Evolutionary conservation across 2,888 invertebrate species (phyloP).

Genomic region (Criorhina ranunculi): DNA sequence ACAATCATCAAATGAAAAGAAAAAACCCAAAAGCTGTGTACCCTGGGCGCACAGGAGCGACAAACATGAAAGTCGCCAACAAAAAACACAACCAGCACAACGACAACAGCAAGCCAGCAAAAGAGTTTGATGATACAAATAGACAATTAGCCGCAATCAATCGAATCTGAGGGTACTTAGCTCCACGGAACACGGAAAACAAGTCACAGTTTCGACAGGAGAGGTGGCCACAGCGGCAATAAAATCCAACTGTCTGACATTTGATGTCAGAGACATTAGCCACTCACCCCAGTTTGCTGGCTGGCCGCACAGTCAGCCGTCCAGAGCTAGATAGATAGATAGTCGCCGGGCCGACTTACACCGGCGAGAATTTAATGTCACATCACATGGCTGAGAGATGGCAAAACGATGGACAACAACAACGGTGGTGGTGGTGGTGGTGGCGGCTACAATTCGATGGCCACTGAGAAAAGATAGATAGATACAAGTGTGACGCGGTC

Average conservation of each 20-base stretch:
- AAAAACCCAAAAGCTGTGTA: slow-evolving; percentile 19
- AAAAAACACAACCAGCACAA: slow-evolving; percentile 38
- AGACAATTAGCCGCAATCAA: slow-evolving; percentile 76
- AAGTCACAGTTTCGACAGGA: slow-evolving; percentile 76
- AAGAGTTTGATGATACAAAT: slow-evolving; percentile 73
- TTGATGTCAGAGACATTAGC: slow-evolving; percentile 76
- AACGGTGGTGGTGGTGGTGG: slow-evolving; percentile 10
- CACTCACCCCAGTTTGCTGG: slow-evolving; percentile 68
- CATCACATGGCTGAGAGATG: slow-evolving; percentile 64
- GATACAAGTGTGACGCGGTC: slow-evolving; percentile 69
- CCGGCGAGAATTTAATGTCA: slow-evolving; percentile 76
- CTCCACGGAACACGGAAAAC: slow-evolving; percentile 72
- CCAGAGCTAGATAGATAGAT: slow-evolving; percentile 51
- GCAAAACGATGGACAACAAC: slow-evolving; percentile 58
- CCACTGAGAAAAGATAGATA: slow-evolving; percentile 59
- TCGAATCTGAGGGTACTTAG: slow-evolving; percentile 76
- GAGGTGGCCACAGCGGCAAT: slow-evolving; percentile 76
- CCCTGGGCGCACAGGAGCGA: slow-evolving; percentile 8
- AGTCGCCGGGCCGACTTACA: slow-evolving; percentile 50
- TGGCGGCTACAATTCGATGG: slow-evolving; percentile 43
- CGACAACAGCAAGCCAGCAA: slow-evolving; percentile 19
- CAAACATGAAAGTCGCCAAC: slow-evolving; percentile 52
- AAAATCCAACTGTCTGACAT: slow-evolving; percentile 76
- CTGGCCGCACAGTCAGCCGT: slow-evolving; percentile 36
- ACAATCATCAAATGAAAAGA: slow-evolving; percentile 36